These are phyloP conservation scores for Chloroclystis v-ata DNA, from an alignment of 2,888 invertebrate genomes.

Conservation along the genomic window DNA sequence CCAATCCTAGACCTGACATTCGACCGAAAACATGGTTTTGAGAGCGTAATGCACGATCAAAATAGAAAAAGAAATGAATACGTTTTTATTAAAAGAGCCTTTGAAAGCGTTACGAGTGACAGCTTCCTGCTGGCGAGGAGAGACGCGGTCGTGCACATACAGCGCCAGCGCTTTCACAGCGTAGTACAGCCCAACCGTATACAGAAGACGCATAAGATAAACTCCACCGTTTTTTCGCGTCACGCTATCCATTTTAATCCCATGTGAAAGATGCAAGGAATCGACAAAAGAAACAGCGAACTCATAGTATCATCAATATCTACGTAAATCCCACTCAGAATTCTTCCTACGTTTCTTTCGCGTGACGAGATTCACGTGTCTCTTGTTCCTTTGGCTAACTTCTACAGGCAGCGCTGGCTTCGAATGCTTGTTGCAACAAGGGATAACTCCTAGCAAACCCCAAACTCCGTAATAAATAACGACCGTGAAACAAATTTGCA, in stretches of 20 bases:
- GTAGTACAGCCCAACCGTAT: background rate
- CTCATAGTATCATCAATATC: background rate
- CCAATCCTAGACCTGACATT: background rate
- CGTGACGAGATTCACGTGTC: too few relatives aligned
- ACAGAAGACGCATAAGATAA: background rate
- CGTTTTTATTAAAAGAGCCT: background rate
- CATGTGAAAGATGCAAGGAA: background rate
- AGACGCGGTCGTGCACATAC: background rate
- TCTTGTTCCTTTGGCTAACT: too few relatives aligned
- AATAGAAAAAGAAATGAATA: background rate
- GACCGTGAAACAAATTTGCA: conserved; percentile 42
- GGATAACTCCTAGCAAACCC: conserved; percentile 24
- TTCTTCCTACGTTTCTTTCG: too few relatives aligned
- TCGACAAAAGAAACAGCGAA: conserved; percentile 2
- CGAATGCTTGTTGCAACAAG: conserved; percentile 8
- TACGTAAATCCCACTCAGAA: too few relatives aligned
- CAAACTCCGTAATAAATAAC: conserved; percentile 41
- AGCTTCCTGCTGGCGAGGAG: background rate
- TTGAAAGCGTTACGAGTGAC: background rate
- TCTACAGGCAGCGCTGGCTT: too few relatives aligned
- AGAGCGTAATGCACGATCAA: background rate
- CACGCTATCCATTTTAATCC: background rate
- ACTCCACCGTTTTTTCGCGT: background rate
- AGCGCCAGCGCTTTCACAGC: background rate
- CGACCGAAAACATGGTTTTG: background rate